Base-by-base conservation (phyloP, 2,113 vertebrate species). In the Zingel zingel region DNA sequence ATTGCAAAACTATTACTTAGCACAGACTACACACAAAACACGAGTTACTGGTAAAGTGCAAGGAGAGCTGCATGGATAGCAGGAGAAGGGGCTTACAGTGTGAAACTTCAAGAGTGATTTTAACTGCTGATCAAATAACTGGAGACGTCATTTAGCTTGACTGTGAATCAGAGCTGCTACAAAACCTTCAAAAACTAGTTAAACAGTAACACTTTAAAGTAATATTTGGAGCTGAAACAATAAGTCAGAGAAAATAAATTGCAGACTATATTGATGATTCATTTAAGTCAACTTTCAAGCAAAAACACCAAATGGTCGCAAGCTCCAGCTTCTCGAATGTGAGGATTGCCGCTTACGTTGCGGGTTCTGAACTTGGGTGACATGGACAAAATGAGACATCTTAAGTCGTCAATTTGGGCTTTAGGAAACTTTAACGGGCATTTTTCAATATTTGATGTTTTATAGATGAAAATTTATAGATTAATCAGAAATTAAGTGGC, bases 41-140 rank as follows among this genome's bases (percentile, higher is more conserved):
- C 54, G 30, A 56, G 84, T 90, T 83, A 91, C 61, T 89, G 90
- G 81, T 95, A 94, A 95, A 95, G 93, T 94, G 94, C 93, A 86
- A 88, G 80, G 88, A 88, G 81, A 89, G 90, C 87, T 88, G 84
- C 75, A 51, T 82, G 79, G 77, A 64, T 57, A 51, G 78, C 65
- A 67, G 66, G 23, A 57, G 21, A 56, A 11, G 65, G 74, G 48
- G 43, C 65, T 64, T 75, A 74, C 83, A 86, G 86, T 79, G 82
- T n/a, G 53, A 86, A 78, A 86, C 74, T 25, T 85, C 63, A 59
- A 62, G 23, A 63, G 53, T 47, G 57, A 57, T 54, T 77, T 72
- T 61, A 74, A 75, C 33, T 66, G 58, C 66, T 77, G 70, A 51
- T 90, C 43, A 57, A 51, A 82, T 14, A 81, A 89, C 84, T 83